These are phyloP conservation scores for Percopsis transmontana DNA, from an alignment of 2,113 vertebrate genomes.

Conservation along the genomic window DNA sequence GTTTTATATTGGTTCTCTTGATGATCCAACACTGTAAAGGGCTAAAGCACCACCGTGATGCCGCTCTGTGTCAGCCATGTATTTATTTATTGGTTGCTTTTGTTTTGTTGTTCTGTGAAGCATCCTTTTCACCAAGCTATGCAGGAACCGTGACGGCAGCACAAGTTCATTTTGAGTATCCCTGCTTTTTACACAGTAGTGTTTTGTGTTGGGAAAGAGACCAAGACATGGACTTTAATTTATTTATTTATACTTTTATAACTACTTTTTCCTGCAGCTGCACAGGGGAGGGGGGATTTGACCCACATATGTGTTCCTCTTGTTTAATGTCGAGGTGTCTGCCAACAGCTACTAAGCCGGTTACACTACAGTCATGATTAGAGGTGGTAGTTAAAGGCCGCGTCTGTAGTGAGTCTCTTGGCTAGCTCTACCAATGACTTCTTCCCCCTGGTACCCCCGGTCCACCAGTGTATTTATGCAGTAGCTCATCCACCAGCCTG, in stretches of 20 bases:
- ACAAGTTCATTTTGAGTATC: too few species aligned
- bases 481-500: constrained; percentile 1
- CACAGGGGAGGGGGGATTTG: too few species aligned
- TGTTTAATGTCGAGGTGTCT: too few species aligned
- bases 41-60: constrained; percentile 69
- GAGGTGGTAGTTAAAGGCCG: too few species aligned
- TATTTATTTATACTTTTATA: too few species aligned
- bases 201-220: constrained; percentile 15
- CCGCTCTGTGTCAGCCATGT: constrained; percentile 40
- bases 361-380: too few species aligned
- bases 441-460: neutral
- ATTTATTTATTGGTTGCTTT: constrained; percentile 63
- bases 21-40: constrained; percentile 74
- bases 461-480: neutral
- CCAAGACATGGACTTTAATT: neutral
- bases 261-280: too few species aligned
- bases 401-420: neutral
- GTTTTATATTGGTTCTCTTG: constrained; percentile 21
- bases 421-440: neutral
- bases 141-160: constrained; percentile 45
- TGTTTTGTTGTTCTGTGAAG: constrained; percentile 45
- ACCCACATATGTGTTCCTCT: too few species aligned
- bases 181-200: constrained; percentile 50
- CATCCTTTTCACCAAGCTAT: constrained; percentile 64
- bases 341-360: too few species aligned